Evolutionary conservation across 2,888 invertebrate genomes (phyloP).

Genomic region (Lepidochrysops patricia): DNA sequence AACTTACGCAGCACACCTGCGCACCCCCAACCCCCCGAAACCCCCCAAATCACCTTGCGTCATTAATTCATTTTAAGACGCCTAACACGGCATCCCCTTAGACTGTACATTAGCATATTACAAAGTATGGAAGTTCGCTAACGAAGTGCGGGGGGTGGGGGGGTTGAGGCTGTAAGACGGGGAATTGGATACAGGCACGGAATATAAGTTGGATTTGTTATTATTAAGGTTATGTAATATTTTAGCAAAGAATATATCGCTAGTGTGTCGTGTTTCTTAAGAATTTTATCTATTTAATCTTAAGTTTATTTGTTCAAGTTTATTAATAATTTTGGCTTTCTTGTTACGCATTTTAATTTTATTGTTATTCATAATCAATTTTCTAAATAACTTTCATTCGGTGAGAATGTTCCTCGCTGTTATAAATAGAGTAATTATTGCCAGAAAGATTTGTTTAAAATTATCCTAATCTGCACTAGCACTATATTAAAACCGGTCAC

Average conservation of each 20-base stretch:
- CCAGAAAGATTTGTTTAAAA: too few relatives aligned
- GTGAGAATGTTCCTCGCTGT: too few relatives aligned
- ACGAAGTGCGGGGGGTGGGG: constrained; percentile 46
- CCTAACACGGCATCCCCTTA: constrained; percentile 53
- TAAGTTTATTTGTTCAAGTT: too few relatives aligned
- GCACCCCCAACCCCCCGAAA: constrained; percentile 5
- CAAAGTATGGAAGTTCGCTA: constrained; percentile 74
- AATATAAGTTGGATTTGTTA: constrained; percentile 26
- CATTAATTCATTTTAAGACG: constrained; percentile 75
- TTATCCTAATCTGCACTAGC: too few relatives aligned
- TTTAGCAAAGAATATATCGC: not conserved
- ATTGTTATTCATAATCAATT: too few relatives aligned
- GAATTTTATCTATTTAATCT: too few relatives aligned
- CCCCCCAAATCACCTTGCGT: constrained; percentile 57
- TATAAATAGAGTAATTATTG: too few relatives aligned
- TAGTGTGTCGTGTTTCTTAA: too few relatives aligned
- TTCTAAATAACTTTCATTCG: too few relatives aligned
- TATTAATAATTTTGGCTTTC: not conserved
- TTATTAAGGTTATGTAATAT: not conserved
- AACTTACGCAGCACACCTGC: not conserved
- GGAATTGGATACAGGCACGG: constrained; percentile 62
- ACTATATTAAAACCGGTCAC: too few relatives aligned
- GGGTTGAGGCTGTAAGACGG: constrained; percentile 69
- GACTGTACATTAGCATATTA: constrained; percentile 71
- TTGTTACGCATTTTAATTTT: too few relatives aligned